Conservation (phyloP, 2,797 vertebrate species). For the Sciaenops ocellatus region DNA sequence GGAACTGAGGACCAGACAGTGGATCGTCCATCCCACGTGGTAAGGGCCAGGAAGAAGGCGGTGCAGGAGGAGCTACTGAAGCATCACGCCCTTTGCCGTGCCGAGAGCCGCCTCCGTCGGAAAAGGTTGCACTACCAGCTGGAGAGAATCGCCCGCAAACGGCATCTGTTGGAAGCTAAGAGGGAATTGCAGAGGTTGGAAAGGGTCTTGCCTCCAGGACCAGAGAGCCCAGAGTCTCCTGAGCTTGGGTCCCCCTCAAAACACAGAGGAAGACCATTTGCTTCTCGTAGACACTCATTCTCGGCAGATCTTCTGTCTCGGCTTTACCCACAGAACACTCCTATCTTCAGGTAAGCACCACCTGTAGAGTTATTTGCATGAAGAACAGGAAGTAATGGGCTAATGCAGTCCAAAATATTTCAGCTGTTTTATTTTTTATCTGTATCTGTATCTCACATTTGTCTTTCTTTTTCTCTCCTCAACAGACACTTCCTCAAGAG, state of each 20-base stretch:
- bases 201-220: constrained; percentile 80
- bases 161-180: constrained; percentile 90
- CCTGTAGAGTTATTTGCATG: neutral
- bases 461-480: constrained; percentile 31
- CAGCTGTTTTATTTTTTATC: neutral
- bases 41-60: constrained; percentile 86
- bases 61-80: constrained; percentile 89
- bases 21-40: constrained; percentile 50
- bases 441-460: too few species aligned
- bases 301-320: constrained; percentile 85
- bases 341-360: constrained; percentile 83
- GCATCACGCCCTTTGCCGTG: constrained; percentile 85
- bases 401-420: neutral
- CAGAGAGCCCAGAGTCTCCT: constrained; percentile 70
- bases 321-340: constrained; percentile 85
- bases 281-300: constrained; percentile 84
- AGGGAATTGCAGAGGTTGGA: constrained; percentile 90
- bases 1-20: constrained; percentile 58
- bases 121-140: constrained; percentile 91
- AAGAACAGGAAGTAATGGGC: neutral
- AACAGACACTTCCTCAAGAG: constrained; percentile 88
- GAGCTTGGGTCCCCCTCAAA: constrained; percentile 65
- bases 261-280: constrained; percentile 48
- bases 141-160: constrained; percentile 91
- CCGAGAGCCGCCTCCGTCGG: constrained; percentile 83